Percentiles rank a stretch among this genome's conserved stretches.
phyloP scores from a whole-genome alignment of 2,888 invertebrate species.

The Cylindroiulus punctatus region DNA sequence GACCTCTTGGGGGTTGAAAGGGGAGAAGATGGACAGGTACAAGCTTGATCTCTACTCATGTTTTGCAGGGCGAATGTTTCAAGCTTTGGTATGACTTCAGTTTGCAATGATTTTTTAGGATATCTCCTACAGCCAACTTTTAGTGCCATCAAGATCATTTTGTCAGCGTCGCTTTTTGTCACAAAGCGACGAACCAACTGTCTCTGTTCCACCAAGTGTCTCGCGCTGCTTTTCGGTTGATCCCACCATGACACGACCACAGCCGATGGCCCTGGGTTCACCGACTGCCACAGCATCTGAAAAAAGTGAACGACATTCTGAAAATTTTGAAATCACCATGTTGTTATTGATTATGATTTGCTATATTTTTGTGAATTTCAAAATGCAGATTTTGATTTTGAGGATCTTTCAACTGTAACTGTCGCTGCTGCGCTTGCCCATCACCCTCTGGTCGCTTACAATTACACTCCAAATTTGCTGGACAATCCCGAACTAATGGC shows the following conservation, averaged over 20 bases:
- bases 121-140: slow-evolving; percentile 85
- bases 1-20: slow-evolving; percentile 84
- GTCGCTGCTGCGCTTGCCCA: slow-evolving; percentile 39
- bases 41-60: background rate
- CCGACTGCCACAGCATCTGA: slow-evolving; percentile 51
- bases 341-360: background rate
- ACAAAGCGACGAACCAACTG: slow-evolving; percentile 39
- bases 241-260: slow-evolving; percentile 71
- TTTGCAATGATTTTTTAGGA: slow-evolving; percentile 70
- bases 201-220: slow-evolving; percentile 57
- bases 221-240: slow-evolving; percentile 80
- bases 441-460: background rate
- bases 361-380: slow-evolving; percentile 18
- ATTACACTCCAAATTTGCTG: slow-evolving; percentile 85
- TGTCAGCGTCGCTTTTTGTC: slow-evolving; percentile 49
- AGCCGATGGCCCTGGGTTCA: slow-evolving; percentile 60
- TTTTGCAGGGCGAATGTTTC: background rate
- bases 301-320: slow-evolving; percentile 31
- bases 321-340: background rate
- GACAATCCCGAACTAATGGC: slow-evolving; percentile 81
- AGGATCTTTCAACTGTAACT: slow-evolving; percentile 50
- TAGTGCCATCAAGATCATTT: slow-evolving; percentile 77
- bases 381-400: slow-evolving; percentile 56
- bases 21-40: slow-evolving; percentile 78
- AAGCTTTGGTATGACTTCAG: background rate